Conservation (phyloP, 2,113 vertebrate genomes). For the Ictalurus punctatus region DNA sequence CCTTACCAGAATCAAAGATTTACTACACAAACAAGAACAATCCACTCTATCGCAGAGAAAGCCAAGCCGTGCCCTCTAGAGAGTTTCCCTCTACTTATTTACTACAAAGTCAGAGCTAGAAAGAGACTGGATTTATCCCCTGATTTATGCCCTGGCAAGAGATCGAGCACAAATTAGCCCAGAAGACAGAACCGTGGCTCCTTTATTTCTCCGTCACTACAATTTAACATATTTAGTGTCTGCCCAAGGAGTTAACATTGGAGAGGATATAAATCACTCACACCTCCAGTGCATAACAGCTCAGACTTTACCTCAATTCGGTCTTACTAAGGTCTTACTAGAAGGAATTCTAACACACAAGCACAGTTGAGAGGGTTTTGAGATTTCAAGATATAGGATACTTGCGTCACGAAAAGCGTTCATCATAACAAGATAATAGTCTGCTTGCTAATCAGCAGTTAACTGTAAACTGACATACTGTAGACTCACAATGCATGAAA, state of each 20-base stretch:
- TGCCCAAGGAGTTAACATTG: background rate
- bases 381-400: background rate
- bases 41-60: slow-evolving; percentile 9
- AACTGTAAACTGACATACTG: background rate
- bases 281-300: slow-evolving; percentile 56
- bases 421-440: background rate
- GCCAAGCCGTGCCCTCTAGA: background rate
- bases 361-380: background rate
- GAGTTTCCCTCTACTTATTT: background rate
- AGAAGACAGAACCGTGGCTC: background rate
- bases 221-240: background rate
- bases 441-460: background rate
- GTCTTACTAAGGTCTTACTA: too few relatives aligned
- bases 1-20: slow-evolving; percentile 11
- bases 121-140: slow-evolving; percentile 17
- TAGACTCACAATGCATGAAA: background rate
- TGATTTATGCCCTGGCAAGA: slow-evolving; percentile 10
- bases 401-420: background rate
- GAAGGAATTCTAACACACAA: background rate
- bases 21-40: background rate
- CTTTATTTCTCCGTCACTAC: slow-evolving; percentile 8
- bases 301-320: background rate
- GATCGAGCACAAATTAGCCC: slow-evolving; percentile 14
- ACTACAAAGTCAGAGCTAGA: background rate
- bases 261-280: background rate